Base-by-base conservation (phyloP, 2,113 vertebrate species). In the Rhipidura dahli region DNA sequence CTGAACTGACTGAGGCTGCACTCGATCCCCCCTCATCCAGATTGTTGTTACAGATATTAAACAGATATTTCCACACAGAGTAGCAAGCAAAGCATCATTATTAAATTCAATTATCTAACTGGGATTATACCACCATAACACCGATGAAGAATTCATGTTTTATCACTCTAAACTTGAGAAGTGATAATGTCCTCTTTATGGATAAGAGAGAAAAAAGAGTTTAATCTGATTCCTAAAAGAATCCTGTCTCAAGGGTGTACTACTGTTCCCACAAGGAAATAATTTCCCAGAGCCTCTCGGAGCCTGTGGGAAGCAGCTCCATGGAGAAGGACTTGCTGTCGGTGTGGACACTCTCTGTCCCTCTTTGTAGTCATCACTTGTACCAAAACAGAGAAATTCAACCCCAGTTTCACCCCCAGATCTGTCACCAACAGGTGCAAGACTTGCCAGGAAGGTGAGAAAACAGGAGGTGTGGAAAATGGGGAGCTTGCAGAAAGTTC, bases 241-340 rank as follows among this genome's bases (percentile, higher is more conserved):
- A 85, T 65, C 8, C 15, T 49, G 15, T 65, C 70, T 85, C 35
- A n/a, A 56, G 70, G 12, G 24, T 30, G 8, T 37, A n/a, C 35
- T 56, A 30, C n/a, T 49, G 19, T 40, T 75, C 30, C 35, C 30
- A 24, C 10, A 40, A 8, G 20, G 50, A 56, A 85, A 13, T 40
- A 6, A 40, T 30, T n/a, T 49, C 50, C 15, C 59, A 73, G 59
- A 56, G n/a, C 19, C 11, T 54, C 15, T n/a, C 0, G 0, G 17
- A 63, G 33, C 17, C 28, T 40, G 26, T 76, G 31, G 21, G 44
- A 76, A 37, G 51, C 15, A 59, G 26, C 53, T 27, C 17, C 71
- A 37, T 44, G 37, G 53, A 59, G 9, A 59, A 44, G 21, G 21
- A 57, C 7, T 35, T 30, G 44, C 8, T 50, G 7, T 66, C 24